Evolutionary conservation across 2,797 vertebrate genomes (phyloP).

Genomic region (Psittacula echo): DNA sequence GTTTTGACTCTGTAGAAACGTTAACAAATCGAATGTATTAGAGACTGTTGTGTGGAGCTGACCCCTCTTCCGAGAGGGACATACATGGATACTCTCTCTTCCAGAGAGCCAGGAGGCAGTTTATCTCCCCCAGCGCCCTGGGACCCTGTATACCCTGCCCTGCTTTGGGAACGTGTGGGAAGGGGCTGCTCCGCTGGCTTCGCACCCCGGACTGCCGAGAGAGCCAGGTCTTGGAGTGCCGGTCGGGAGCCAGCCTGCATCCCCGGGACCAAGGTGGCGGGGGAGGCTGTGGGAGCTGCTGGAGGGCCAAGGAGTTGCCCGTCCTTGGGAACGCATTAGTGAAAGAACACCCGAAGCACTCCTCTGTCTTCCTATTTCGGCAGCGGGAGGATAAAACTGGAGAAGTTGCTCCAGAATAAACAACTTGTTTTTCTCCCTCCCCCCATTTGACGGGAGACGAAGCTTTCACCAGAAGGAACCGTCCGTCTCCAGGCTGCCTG

Average conservation of each 20-base stretch:
- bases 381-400: not conserved
- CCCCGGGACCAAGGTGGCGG: fast-evolving
- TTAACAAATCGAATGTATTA: not conserved
- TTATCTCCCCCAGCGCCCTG: not conserved
- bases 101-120: not conserved
- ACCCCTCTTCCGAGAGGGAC: not conserved
- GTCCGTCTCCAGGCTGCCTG: not conserved
- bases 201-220: fast-evolving
- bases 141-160: not conserved
- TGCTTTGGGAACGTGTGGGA: fast-evolving
- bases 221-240: fast-evolving
- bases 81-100: not conserved
- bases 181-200: fast-evolving
- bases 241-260: not conserved
- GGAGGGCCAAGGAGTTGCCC: not conserved
- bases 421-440: not conserved
- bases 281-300: not conserved
- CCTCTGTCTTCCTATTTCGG: not conserved
- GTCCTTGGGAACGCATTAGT: fast-evolving
- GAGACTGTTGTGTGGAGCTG: not conserved
- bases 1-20: not conserved
- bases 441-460: not conserved
- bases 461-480: not conserved
- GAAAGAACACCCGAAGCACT: not conserved
- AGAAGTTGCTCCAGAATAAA: not conserved